These are phyloP conservation scores for Tetramorium simillimum DNA, from an alignment of 1,140 invertebrate species.

Conservation along the genomic window DNA sequence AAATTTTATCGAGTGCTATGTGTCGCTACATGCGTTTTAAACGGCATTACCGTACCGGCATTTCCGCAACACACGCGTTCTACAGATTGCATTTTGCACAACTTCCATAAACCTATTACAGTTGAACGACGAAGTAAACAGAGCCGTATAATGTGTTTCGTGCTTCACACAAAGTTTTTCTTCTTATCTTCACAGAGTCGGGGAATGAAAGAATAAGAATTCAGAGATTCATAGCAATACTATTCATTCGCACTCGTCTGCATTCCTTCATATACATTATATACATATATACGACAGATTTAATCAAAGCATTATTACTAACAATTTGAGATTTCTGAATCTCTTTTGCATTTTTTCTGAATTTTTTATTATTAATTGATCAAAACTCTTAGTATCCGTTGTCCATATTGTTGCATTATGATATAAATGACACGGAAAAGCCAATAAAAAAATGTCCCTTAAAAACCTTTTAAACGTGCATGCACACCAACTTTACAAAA, in stretches of 20 bases:
- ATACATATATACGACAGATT: not conserved
- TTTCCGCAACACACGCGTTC: constrained; percentile 23
- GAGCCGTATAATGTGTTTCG: constrained; percentile 49
- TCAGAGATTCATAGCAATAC: not conserved
- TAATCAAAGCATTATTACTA: not conserved
- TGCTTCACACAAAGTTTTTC: constrained; percentile 39
- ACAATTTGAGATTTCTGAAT: not conserved
- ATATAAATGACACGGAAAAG: constrained; percentile 8
- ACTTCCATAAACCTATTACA: constrained; percentile 51
- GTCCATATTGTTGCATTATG: not conserved
- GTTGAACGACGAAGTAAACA: constrained; percentile 50
- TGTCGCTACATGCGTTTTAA: constrained; percentile 30
- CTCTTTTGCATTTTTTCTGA: not conserved
- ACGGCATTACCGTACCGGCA: constrained; percentile 24
- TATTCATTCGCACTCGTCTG: not conserved
- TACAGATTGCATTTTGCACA: constrained; percentile 40
- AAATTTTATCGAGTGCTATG: constrained; percentile 43
- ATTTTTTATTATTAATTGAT: constrained; percentile 10
- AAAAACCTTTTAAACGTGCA: not conserved
- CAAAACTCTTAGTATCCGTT: not conserved
- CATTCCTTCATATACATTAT: not conserved
- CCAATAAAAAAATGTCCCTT: constrained; percentile 8
- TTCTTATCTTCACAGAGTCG: constrained; percentile 38
- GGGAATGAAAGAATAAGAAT: constrained; percentile 15
- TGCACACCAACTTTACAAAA: not conserved